These are phyloP conservation scores for Tachysurus vachellii DNA, from an alignment of 2,113 vertebrate genomes.

Conservation along the genomic window DNA sequence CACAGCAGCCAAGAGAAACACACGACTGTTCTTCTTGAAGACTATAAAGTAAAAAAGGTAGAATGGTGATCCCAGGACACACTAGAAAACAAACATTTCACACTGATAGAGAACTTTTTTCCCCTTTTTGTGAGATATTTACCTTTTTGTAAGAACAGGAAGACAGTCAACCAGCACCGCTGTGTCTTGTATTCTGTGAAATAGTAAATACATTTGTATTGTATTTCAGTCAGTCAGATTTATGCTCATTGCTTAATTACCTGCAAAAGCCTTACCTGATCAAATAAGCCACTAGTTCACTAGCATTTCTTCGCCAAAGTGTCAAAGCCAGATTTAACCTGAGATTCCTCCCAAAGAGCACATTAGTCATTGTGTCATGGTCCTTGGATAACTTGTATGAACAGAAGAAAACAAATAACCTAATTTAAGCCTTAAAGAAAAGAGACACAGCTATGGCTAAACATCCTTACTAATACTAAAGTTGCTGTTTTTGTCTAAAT, in stretches of 20 bases:
- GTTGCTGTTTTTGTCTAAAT: not conserved
- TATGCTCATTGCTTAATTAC: not conserved
- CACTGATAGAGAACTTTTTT: not conserved
- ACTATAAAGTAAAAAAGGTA: conserved; percentile 67
- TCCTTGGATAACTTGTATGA: conserved; percentile 87
- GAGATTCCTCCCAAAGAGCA: conserved; percentile 95
- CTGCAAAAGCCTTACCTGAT: conserved; percentile 78
- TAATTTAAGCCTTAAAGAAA: not conserved
- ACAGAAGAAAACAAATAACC: conserved; percentile 6
- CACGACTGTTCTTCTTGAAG: conserved; percentile 91
- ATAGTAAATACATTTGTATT: conserved; percentile 6
- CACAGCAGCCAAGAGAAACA: conserved; percentile 94
- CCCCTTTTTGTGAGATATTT: conserved; percentile 45
- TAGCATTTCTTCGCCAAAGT: conserved; percentile 92
- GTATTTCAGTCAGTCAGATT: too few relatives aligned
- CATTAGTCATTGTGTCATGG: conserved; percentile 91
- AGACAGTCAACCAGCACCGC: conserved; percentile 93
- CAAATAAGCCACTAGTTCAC: conserved; percentile 93
- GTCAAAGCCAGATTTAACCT: conserved; percentile 93
- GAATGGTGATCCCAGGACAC: not conserved
- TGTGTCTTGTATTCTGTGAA: conserved; percentile 88
- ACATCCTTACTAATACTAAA: not conserved
- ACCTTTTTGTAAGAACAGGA: conserved; percentile 95
- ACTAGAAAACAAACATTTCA: not conserved
- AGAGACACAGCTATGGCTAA: not conserved